Conservation (phyloP, 2,113 vertebrate species). For the Eulacestoma nigropectus region DNA sequence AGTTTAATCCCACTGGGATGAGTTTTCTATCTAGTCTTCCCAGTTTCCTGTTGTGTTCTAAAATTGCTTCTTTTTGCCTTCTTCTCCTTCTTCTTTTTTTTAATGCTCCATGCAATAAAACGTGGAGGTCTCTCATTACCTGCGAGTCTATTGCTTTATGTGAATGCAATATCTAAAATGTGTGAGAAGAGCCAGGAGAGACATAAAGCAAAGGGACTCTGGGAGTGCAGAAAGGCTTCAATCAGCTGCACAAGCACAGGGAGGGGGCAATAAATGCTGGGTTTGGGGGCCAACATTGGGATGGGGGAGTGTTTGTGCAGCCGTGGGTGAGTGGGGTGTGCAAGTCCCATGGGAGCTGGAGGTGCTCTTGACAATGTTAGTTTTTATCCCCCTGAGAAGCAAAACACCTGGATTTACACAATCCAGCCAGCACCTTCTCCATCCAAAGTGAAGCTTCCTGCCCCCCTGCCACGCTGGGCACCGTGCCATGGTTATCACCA, state of each 20-base stretch:
- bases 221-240: neutral
- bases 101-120: slow-evolving; percentile 27
- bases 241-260: neutral
- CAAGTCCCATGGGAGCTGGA: neutral
- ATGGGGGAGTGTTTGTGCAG: neutral
- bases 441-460: neutral
- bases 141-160: slow-evolving; percentile 30
- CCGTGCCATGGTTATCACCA: neutral
- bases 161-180: slow-evolving; percentile 46
- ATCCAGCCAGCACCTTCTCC: neutral
- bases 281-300: rapidly evolving
- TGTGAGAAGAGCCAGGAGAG: slow-evolving; percentile 24
- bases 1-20: neutral
- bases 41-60: slow-evolving; percentile 29
- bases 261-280: neutral
- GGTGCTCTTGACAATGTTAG: neutral
- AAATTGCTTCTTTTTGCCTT: slow-evolving; percentile 20
- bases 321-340: neutral
- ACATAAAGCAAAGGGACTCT: neutral
- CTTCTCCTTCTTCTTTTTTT: neutral
- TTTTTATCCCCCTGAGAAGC: neutral
- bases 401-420: neutral
- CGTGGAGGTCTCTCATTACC: slow-evolving; percentile 20
- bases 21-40: slow-evolving; percentile 11
- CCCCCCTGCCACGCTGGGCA: neutral